A percentile compares a stretch with the other conserved stretches of the same genome.
These are phyloP conservation scores for Leptobrachium leishanense DNA, from an alignment of 2,113 vertebrate species.

Conservation along the genomic window DNA sequence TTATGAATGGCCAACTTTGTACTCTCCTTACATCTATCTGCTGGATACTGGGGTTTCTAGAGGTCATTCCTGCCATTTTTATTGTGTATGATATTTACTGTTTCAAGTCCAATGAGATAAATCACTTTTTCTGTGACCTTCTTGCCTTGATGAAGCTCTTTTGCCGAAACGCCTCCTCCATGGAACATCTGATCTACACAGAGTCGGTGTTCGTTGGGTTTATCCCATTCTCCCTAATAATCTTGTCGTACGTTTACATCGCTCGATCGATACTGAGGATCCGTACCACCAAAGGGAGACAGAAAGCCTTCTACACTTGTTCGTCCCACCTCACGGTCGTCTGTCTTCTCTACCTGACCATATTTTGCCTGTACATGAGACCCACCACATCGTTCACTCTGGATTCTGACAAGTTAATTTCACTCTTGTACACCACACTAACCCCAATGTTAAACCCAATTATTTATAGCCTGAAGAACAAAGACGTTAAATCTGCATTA, in stretches of 20 bases:
- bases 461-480: constrained; percentile 52
- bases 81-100: constrained; percentile 17
- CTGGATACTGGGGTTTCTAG: constrained; percentile 16
- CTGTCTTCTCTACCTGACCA: constrained; percentile 12
- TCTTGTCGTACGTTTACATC: constrained; percentile 21
- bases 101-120: neutral
- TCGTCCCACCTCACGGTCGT: constrained; percentile 29
- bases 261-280: constrained; percentile 3
- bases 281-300: neutral
- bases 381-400: neutral
- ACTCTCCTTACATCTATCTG: neutral
- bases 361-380: constrained; percentile 24
- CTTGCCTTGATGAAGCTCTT: constrained; percentile 27
- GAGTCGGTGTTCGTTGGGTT: constrained; percentile 14
- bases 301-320: constrained; percentile 39
- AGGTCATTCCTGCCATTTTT: neutral
- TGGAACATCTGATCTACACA: constrained; percentile 12
- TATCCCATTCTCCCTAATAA: neutral
- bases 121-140: constrained; percentile 41
- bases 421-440: constrained; percentile 21
- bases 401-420: constrained; percentile 11
- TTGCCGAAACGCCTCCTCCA: neutral
- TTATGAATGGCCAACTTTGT: constrained; percentile 18
- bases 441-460: constrained; percentile 38
- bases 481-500: constrained; percentile 52